Conservation (phyloP, 2,113 vertebrate genomes). For the Oostethus manadensis region DNA sequence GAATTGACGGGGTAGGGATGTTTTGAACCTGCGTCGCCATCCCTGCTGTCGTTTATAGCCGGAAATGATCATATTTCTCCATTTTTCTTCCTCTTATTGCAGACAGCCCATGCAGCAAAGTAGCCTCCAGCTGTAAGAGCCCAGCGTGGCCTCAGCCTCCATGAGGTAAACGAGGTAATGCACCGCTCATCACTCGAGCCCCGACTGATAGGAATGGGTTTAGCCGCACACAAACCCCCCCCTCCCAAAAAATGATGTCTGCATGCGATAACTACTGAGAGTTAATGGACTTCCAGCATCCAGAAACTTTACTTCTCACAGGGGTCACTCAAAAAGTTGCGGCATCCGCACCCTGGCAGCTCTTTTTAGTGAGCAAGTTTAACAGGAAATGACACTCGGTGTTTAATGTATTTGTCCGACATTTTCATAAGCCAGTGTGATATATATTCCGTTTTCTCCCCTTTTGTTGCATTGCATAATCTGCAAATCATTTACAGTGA, state of each 20-base stretch:
- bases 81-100: conserved; percentile 10
- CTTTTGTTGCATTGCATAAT: conserved; percentile 1
- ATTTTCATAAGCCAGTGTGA: not conserved
- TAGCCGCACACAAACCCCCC: conserved; percentile 26
- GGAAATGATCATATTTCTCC: conserved; percentile 13
- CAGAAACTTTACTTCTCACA: conserved; percentile 5
- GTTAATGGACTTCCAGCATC: conserved; percentile 12
- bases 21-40: not conserved
- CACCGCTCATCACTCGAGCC: conserved; percentile 23
- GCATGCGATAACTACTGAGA: conserved; percentile 13
- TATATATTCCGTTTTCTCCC: not conserved
- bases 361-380: no score
- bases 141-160: conserved; percentile 24
- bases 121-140: conserved; percentile 28
- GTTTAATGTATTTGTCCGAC: not conserved
- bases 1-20: no score
- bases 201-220: conserved; percentile 32
- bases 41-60: conserved; percentile 7
- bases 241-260: conserved; percentile 14
- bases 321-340: conserved; percentile 1
- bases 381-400: no score
- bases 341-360: no score
- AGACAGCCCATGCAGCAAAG: conserved; percentile 15
- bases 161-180: conserved; percentile 35
- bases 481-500: conserved; percentile 8